phyloP scores from a whole-genome alignment of 2,797 vertebrate genomes.

The Serranus cabrilla region DNA sequence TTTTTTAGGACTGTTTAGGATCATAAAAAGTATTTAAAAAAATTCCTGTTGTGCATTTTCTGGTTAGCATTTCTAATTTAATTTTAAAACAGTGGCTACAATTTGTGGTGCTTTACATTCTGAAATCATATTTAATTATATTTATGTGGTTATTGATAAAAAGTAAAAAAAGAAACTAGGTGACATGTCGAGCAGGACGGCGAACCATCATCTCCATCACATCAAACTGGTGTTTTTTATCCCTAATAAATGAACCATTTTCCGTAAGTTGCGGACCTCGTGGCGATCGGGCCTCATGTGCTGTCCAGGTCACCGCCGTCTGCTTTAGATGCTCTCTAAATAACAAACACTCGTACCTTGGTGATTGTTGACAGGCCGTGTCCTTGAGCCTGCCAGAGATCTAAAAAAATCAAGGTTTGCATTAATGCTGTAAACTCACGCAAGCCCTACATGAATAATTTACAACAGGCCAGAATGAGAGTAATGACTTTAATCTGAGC shows the following conservation, averaged over 20 bases:
- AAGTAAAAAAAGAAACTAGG: too few relatives aligned
- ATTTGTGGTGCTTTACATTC: too few relatives aligned
- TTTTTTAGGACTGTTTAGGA: too few relatives aligned
- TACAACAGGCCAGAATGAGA: slow-evolving; percentile 80
- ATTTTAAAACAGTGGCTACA: too few relatives aligned
- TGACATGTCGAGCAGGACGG: too few relatives aligned
- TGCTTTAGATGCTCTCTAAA: slow-evolving; percentile 59
- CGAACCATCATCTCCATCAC: too few relatives aligned
- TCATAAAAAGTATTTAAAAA: too few relatives aligned
- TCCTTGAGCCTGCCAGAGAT: slow-evolving; percentile 67
- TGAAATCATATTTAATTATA: too few relatives aligned
- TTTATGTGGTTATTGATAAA: too few relatives aligned
- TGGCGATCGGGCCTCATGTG: slow-evolving; percentile 18
- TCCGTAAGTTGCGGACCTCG: slow-evolving; percentile 35
- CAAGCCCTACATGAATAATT: slow-evolving; percentile 78
- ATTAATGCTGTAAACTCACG: slow-evolving; percentile 78
- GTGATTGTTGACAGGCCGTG: slow-evolving; percentile 77
- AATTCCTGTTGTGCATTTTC: too few relatives aligned
- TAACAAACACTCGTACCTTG: slow-evolving; percentile 71
- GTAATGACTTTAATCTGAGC: slow-evolving; percentile 83
- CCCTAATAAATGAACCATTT: slow-evolving; percentile 6
- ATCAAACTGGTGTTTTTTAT: too few relatives aligned
- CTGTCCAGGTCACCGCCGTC: slow-evolving; percentile 48
- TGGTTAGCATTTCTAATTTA: too few relatives aligned
- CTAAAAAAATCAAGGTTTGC: slow-evolving; percentile 73